These are phyloP conservation scores for Atta colombica DNA, from an alignment of 1,140 invertebrate species.

Conservation along the genomic window DNA sequence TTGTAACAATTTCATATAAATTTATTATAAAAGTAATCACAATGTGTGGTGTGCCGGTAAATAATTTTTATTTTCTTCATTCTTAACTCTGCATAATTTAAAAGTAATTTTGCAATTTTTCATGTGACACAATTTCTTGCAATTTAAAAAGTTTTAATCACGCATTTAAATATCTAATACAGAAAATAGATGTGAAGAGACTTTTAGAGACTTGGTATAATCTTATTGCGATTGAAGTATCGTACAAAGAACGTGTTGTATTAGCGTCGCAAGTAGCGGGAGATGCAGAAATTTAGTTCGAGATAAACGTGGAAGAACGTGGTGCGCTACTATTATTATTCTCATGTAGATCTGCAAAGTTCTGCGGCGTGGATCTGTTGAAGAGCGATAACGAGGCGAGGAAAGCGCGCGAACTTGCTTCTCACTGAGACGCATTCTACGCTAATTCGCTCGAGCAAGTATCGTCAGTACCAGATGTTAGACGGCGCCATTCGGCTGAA, in stretches of 20 bases:
- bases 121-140: neutral
- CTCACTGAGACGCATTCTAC: constrained; percentile 67
- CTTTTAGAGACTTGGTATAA: constrained; percentile 7
- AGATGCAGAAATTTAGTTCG: constrained; percentile 47
- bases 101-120: neutral
- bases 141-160: neutral
- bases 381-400: constrained; percentile 72
- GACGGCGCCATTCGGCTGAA: constrained; percentile 67
- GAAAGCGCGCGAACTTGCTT: constrained; percentile 69
- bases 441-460: constrained; percentile 69
- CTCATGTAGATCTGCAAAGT: constrained; percentile 44
- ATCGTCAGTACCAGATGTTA: constrained; percentile 70
- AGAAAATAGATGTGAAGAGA: neutral
- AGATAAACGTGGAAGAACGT: constrained; percentile 27
- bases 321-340: constrained; percentile 21
- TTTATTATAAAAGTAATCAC: neutral
- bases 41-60: neutral
- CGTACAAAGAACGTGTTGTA: constrained; percentile 30
- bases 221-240: constrained; percentile 45
- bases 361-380: constrained; percentile 66
- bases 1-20: neutral
- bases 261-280: neutral
- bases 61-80: neutral
- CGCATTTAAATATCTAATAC: neutral
- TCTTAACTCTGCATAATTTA: neutral